A percentile compares a stretch with the other conserved stretches of the same genome.
These are phyloP conservation scores for Esox niger DNA, from an alignment of 2,113 vertebrate genomes.

Conservation along the genomic window DNA sequence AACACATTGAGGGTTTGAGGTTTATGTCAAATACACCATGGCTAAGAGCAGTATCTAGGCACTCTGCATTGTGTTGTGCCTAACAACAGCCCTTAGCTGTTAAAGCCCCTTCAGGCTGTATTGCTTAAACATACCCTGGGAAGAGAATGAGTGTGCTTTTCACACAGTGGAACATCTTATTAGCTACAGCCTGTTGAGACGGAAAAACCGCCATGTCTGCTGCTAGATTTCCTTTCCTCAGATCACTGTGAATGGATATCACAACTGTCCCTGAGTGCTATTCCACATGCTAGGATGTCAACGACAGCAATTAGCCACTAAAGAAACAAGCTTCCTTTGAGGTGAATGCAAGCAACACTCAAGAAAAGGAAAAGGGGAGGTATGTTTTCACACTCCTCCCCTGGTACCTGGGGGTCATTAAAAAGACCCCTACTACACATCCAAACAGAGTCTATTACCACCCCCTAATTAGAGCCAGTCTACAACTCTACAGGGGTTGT, in stretches of 20 bases:
- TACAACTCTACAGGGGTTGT: not conserved
- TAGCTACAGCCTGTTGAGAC: not conserved
- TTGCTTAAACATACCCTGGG: slow-evolving; percentile 3
- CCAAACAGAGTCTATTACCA: slow-evolving; percentile 2
- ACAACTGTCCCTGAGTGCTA: slow-evolving; percentile 46
- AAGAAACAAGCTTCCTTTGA: slow-evolving; percentile 52
- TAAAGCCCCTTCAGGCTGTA: too few species aligned
- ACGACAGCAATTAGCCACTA: slow-evolving; percentile 55
- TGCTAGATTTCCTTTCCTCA: slow-evolving; percentile 36
- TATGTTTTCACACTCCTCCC: slow-evolving; percentile 36
- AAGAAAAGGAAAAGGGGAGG: slow-evolving; percentile 10
- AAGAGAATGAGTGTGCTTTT: slow-evolving; percentile 41
- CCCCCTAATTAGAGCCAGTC: not conserved
- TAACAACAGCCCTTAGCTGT: too few species aligned
- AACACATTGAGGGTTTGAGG: too few species aligned
- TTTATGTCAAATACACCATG: too few species aligned
- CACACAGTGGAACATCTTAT: slow-evolving; percentile 31
- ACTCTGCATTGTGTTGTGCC: too few species aligned
- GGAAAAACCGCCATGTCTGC: slow-evolving; percentile 10
- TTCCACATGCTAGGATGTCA: slow-evolving; percentile 55
- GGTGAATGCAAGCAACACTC: slow-evolving; percentile 27
- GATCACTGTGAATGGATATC: slow-evolving; percentile 35
- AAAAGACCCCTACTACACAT: slow-evolving; percentile 5
- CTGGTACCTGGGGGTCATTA: slow-evolving; percentile 6
- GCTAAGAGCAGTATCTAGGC: too few species aligned